Evolutionary conservation across 2,113 vertebrate species (phyloP).

Genomic region (Oreotrochilus melanogaster): DNA sequence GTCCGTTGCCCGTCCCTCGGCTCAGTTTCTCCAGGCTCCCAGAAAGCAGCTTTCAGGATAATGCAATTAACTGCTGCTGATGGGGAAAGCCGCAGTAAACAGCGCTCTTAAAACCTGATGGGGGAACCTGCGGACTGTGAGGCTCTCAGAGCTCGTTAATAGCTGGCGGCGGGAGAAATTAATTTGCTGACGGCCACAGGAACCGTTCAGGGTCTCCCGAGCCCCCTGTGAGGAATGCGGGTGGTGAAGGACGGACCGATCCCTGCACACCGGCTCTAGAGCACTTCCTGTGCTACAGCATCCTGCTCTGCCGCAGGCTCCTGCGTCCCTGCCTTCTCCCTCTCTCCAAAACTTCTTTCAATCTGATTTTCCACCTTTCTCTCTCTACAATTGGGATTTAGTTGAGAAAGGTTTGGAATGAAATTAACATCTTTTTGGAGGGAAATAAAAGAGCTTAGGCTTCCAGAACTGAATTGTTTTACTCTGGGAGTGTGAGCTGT

Average conservation of each 20-base stretch:
- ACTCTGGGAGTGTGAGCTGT: not conserved
- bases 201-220: rapidly evolving
- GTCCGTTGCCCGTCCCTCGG: not conserved
- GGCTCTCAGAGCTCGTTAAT: rapidly evolving
- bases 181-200: not conserved
- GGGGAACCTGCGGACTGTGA: not conserved
- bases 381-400: not conserved
- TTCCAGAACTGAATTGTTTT: not conserved
- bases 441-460: not conserved
- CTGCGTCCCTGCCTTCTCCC: not conserved
- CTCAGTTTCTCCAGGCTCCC: not conserved
- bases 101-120: not conserved
- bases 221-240: rapidly evolving
- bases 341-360: not conserved
- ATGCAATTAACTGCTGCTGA: constrained; percentile 34
- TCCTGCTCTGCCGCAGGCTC: not conserved
- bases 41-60: constrained; percentile 5
- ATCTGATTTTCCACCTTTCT: not conserved
- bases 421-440: not conserved
- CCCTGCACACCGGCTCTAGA: not conserved
- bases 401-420: not conserved
- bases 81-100: not conserved
- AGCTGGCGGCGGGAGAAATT: not conserved
- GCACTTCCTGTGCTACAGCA: not conserved
- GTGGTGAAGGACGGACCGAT: rapidly evolving